Evolutionary conservation across 2,113 vertebrate genomes (phyloP).

Genomic region (Garra rufa): DNA sequence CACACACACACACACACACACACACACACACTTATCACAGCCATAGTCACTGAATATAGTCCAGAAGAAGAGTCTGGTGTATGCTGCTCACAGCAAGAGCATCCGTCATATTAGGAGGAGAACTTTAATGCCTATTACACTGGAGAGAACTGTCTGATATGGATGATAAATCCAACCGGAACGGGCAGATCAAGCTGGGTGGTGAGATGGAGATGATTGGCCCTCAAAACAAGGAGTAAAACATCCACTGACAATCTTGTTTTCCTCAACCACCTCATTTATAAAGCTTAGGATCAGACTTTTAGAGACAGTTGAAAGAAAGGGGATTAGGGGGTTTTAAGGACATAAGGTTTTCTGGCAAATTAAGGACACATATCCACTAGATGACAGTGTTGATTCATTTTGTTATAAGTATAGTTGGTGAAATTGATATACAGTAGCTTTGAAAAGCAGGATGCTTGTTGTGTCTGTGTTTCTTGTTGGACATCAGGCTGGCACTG

Average conservation of each 20-base stretch:
- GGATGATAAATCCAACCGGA: slow-evolving; percentile 18
- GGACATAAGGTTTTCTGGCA: background rate
- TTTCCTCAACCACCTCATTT: background rate
- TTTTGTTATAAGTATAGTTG: slow-evolving; percentile 15
- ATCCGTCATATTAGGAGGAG: slow-evolving; percentile 57
- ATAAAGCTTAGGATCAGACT: background rate
- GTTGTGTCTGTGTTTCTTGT: background rate
- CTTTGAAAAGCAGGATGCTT: background rate
- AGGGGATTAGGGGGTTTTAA: background rate
- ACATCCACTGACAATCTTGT: background rate
- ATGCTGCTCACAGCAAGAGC: slow-evolving; percentile 55
- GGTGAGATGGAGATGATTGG: slow-evolving; percentile 25
- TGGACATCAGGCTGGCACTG: slow-evolving; percentile 6
- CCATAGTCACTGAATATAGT: background rate
- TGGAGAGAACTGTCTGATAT: slow-evolving; percentile 33
- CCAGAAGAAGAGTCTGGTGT: slow-evolving; percentile 27
- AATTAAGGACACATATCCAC: slow-evolving; percentile 52
- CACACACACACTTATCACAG: background rate
- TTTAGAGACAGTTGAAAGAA: background rate
- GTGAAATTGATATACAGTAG: background rate
- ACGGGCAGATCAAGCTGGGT: slow-evolving; percentile 27
- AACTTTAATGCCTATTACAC: slow-evolving; percentile 38
- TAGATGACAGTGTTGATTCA: slow-evolving; percentile 68
- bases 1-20: no score
- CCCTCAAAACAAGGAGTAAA: slow-evolving; percentile 25